Conservation (phyloP, 2,797 vertebrate species). For the Emys orbicularis region DNA sequence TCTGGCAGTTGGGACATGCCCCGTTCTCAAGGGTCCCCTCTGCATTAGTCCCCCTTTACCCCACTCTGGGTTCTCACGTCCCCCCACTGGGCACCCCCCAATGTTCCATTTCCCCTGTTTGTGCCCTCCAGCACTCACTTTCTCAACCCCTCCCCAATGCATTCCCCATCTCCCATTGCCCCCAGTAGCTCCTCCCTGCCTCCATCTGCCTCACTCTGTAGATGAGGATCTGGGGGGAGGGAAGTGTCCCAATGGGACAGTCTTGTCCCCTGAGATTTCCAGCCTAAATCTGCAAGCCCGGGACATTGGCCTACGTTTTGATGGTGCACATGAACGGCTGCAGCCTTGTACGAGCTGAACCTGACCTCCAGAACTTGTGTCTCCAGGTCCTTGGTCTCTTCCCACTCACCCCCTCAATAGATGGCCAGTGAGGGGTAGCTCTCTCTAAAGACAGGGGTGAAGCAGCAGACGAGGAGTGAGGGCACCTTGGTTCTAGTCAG, state of each 20-base stretch:
- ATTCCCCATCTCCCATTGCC: background rate
- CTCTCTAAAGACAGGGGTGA: background rate
- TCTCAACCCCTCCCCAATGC: background rate
- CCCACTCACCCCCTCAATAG: background rate
- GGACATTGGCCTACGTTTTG: background rate
- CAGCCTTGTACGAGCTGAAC: background rate
- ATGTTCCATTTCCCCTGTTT: background rate
- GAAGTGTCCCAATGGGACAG: background rate
- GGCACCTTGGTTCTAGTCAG: too few relatives aligned
- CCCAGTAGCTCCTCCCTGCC: too few relatives aligned
- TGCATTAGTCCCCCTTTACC: background rate
- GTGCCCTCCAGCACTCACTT: background rate
- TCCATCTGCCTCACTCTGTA: background rate
- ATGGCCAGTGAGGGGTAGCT: too few relatives aligned
- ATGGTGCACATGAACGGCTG: background rate
- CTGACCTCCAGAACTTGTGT: background rate
- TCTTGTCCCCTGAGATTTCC: background rate
- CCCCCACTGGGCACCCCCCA: background rate
- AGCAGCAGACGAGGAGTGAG: background rate
- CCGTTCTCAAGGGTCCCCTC: background rate
- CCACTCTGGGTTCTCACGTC: background rate
- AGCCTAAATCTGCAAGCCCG: background rate
- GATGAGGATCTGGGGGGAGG: background rate
- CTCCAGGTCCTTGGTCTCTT: background rate
- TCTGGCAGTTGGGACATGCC: background rate